These are phyloP conservation scores for Resseliella maxima DNA, from an alignment of 2,888 invertebrate genomes.

Conservation along the genomic window DNA sequence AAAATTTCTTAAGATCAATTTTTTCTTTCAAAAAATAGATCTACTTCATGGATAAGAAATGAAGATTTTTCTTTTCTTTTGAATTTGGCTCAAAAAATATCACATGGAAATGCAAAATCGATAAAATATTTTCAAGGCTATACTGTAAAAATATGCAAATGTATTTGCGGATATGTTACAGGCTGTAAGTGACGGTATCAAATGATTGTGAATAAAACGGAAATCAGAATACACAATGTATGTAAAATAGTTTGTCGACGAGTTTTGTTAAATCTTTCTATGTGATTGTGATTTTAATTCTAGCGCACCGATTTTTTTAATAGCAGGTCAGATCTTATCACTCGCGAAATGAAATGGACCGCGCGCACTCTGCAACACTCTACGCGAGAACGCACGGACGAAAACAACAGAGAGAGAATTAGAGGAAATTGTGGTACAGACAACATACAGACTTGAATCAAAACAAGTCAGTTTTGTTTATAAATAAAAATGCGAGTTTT, in stretches of 20 bases:
- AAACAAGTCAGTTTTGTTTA: slow-evolving; percentile 31
- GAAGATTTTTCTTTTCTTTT: too few species aligned
- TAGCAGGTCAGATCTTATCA: background rate
- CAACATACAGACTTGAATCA: background rate
- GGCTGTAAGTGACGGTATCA: background rate
- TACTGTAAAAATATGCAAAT: background rate
- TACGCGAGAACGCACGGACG: background rate
- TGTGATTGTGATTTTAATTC: background rate
- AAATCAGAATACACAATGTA: background rate
- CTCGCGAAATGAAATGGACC: background rate
- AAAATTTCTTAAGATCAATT: too few species aligned
- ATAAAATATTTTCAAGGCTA: background rate
- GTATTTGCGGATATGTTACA: background rate
- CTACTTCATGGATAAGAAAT: background rate
- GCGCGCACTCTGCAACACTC: background rate
- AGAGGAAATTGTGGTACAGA: background rate
- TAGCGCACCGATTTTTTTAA: background rate
- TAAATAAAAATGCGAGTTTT: slow-evolving; percentile 22
- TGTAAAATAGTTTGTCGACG: background rate
- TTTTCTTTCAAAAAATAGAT: background rate
- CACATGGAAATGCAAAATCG: background rate
- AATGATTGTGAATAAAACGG: background rate
- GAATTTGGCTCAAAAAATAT: background rate
- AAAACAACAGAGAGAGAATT: background rate
- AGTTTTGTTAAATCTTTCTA: too few species aligned